phyloP scores from a whole-genome alignment of 1,140 invertebrate genomes.

The Formica selysi region DNA sequence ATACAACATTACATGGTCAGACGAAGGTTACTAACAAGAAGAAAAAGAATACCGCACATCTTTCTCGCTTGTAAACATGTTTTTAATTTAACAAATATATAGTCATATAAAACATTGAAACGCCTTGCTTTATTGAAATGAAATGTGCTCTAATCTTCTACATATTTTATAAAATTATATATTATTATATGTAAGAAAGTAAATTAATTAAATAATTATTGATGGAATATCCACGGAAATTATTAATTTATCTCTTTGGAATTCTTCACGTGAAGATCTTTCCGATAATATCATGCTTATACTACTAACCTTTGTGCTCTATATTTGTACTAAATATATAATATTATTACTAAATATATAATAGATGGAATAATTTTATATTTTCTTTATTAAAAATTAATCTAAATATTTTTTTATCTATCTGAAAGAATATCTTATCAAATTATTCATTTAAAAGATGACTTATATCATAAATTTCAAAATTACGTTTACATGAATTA shows the following conservation, averaged over 20 bases:
- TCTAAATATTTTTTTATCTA: too few relatives aligned
- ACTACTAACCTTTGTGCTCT: neutral
- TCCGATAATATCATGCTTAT: neutral
- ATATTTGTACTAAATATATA: neutral
- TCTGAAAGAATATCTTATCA: too few relatives aligned
- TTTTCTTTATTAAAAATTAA: too few relatives aligned
- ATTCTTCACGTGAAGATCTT: neutral
- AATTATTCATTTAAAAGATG: neutral
- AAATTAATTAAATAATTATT: conserved; percentile 1
- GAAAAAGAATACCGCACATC: neutral
- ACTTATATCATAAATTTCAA: too few relatives aligned
- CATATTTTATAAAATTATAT: neutral
- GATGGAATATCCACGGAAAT: neutral
- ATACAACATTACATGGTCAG: conserved; percentile 92
- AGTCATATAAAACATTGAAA: neutral
- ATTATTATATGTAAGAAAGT: neutral
- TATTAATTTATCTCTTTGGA: neutral
- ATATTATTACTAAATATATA: neutral
- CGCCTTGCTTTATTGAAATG: conserved; percentile 11
- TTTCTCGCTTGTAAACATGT: neutral
- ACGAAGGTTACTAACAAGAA: conserved; percentile 92
- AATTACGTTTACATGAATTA: too few relatives aligned
- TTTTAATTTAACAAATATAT: conserved; percentile 1
- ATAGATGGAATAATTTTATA: neutral
- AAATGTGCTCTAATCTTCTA: neutral